Conservation (phyloP, 2,113 vertebrate species). For the Elaphurus davidianus region DNA sequence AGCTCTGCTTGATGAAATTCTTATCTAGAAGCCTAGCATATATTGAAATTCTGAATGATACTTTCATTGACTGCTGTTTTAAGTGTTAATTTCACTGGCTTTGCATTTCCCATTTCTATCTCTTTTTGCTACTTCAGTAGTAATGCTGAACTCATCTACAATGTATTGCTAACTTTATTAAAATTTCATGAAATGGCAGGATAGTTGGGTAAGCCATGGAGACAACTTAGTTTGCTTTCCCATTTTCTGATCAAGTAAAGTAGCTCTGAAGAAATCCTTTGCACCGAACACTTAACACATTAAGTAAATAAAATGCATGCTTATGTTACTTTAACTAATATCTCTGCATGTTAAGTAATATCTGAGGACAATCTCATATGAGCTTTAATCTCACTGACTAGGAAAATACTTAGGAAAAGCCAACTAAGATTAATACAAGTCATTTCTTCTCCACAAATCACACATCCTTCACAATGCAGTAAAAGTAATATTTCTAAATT, state of each 20-base stretch:
- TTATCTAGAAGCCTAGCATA: neutral
- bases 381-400: neutral
- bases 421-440: neutral
- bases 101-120: neutral
- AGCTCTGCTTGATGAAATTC: neutral
- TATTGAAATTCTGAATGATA: neutral
- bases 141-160: conserved; percentile 40
- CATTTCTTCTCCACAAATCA: neutral
- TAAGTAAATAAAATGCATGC: neutral
- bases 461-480: neutral
- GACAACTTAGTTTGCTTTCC: neutral
- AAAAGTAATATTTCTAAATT: neutral
- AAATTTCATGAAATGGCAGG: conserved; percentile 32
- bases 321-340: neutral
- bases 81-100: conserved; percentile 24
- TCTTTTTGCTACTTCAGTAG: neutral
- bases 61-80: conserved; percentile 47
- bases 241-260: conserved; percentile 16
- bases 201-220: neutral
- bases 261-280: neutral
- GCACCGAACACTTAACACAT: neutral
- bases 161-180: conserved; percentile 43
- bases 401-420: neutral
- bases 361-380: neutral
- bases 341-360: neutral